phyloP scores from a whole-genome alignment of 1,140 invertebrate genomes.

The Ips nitidus region DNA sequence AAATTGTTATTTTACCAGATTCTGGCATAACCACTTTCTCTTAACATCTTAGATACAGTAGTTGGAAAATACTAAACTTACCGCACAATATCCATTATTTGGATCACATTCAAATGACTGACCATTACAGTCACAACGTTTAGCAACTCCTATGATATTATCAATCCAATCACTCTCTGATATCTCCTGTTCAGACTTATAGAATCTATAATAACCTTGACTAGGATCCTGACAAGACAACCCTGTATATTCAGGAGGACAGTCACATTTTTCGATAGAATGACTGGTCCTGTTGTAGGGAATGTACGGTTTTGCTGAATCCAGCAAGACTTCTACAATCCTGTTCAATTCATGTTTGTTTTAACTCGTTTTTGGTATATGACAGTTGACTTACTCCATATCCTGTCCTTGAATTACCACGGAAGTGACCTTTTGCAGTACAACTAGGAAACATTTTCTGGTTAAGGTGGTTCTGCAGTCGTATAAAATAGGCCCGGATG shows the following conservation, averaged over 20 bases:
- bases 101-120: constrained; percentile 78
- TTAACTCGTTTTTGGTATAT: too few relatives aligned
- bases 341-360: constrained; percentile 4
- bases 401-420: constrained; percentile 54
- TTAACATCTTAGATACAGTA: too few relatives aligned
- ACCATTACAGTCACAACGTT: constrained; percentile 80
- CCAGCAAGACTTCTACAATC: constrained; percentile 57
- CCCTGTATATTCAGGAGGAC: constrained; percentile 75
- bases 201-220: constrained; percentile 76
- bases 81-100: constrained; percentile 83
- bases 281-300: constrained; percentile 65
- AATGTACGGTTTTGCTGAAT: constrained; percentile 52
- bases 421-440: constrained; percentile 81
- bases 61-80: constrained; percentile 48
- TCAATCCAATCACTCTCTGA: constrained; percentile 62
- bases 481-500: constrained; percentile 15
- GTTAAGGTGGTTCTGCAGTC: constrained; percentile 55
- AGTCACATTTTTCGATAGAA: constrained; percentile 88
- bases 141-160: constrained; percentile 77
- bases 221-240: constrained; percentile 87
- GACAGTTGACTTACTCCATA: constrained; percentile 26
- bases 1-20: too few relatives aligned
- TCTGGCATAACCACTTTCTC: too few relatives aligned
- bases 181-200: constrained; percentile 27
- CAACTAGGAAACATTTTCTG: constrained; percentile 83